These are phyloP conservation scores for Cordylochernes scorpioides DNA, from an alignment of 2,888 invertebrate genomes.

Conservation along the genomic window DNA sequence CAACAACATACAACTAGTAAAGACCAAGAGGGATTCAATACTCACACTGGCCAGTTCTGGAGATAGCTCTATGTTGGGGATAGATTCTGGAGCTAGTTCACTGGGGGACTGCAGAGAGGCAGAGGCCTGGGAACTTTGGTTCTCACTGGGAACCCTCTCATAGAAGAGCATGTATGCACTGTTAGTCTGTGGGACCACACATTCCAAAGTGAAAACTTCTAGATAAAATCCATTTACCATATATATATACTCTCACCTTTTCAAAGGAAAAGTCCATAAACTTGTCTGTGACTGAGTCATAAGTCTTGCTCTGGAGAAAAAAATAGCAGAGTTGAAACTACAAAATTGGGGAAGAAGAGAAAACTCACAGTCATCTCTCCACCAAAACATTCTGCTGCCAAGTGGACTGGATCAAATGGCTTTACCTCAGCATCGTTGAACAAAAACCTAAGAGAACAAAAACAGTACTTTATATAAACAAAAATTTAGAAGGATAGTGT, in stretches of 20 bases:
- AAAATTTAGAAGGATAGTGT: no score
- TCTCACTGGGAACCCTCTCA: slow-evolving; percentile 31
- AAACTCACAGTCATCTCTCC: slow-evolving; percentile 66
- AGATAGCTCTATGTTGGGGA: slow-evolving; percentile 7
- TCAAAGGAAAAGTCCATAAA: slow-evolving; percentile 93
- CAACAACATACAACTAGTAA: no score
- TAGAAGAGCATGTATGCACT: slow-evolving; percentile 93
- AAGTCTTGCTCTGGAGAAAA: slow-evolving; percentile 55
- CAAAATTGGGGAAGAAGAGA: neutral
- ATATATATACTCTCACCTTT: slow-evolving; percentile 29
- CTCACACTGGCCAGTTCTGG: slow-evolving; percentile 12
- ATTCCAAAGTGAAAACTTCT: slow-evolving; percentile 1
- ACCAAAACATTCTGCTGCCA: slow-evolving; percentile 83
- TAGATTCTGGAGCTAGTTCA: slow-evolving; percentile 1
- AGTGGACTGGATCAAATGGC: slow-evolving; percentile 75
- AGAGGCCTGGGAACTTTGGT: neutral
- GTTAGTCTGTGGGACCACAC: slow-evolving; percentile 34
- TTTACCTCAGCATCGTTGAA: slow-evolving; percentile 84
- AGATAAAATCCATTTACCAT: no score
- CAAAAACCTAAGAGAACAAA: no score
- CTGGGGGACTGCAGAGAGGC: neutral
- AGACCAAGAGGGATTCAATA: no score
- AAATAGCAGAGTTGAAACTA: slow-evolving; percentile 5
- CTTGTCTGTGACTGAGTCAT: slow-evolving; percentile 82
- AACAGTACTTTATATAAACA: no score